These are phyloP conservation scores for Copidosoma floridanum DNA, from an alignment of 1,140 invertebrate species.

Conservation along the genomic window DNA sequence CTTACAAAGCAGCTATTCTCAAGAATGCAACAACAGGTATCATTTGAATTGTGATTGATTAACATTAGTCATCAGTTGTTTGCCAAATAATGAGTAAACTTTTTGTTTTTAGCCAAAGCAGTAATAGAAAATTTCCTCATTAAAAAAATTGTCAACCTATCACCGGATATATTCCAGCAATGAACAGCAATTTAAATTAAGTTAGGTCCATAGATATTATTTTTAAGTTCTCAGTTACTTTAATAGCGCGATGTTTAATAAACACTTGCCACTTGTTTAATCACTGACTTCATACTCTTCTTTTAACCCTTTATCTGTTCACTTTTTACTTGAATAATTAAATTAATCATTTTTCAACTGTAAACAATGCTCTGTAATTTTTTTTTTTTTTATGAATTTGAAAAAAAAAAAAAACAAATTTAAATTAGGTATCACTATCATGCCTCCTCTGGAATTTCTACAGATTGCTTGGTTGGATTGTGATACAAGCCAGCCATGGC, in stretches of 20 bases:
- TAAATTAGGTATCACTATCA: neutral
- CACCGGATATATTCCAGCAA: constrained; percentile 30
- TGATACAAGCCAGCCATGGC: constrained; percentile 83
- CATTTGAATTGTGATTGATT: no score
- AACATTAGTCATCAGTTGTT: no score
- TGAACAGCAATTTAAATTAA: no score
- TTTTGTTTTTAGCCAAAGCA: constrained; percentile 51
- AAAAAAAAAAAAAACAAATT: neutral
- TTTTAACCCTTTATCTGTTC: no score
- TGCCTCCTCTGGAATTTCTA: neutral
- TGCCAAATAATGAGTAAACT: no score
- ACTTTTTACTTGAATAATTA: no score
- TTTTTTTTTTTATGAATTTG: neutral
- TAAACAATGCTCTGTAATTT: neutral
- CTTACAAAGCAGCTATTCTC: constrained; percentile 74
- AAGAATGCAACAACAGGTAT: constrained; percentile 61
- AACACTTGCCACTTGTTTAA: no score
- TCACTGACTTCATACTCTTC: no score
- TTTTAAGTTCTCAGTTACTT: neutral
- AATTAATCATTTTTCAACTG: neutral
- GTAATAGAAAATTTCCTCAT: constrained; percentile 55
- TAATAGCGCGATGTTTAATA: no score
- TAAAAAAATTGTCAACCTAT: constrained; percentile 42
- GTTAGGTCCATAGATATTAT: constrained; percentile 5
- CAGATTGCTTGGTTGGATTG: constrained; percentile 39